Evolutionary conservation across 2,888 invertebrate species (phyloP), one percentile per base, ranked within the genome.

Genomic region (Halictus quadricinctus): DNA sequence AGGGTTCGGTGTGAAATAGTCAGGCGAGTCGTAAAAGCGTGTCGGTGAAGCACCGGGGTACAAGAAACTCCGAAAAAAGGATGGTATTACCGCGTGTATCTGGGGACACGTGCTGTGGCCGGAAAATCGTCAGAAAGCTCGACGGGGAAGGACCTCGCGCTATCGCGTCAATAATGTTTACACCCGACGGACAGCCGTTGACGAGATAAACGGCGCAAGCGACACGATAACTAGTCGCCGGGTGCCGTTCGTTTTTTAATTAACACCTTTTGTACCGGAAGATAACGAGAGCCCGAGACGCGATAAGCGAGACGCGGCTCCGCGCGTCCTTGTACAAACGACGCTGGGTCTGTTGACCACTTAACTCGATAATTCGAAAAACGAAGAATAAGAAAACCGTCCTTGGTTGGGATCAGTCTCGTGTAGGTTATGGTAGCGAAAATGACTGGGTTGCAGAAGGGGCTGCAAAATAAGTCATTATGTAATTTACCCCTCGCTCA

Each of bases 81-180:
- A 74, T 75, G 48, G 77, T 69, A 84, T 72, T 75, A 72, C 46
- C 80, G 72, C 76, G 83, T 76, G 75, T 78, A 74, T 85, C 84
- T 60, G 29, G 6, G 25, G 83, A 80, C 80, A 79, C 87, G 87
- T 78, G 85, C 82, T 87, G 41, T n/a, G 12, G 69, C 21, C 81
- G 83, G 88, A 81, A 87, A 88, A 88, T 79, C 82, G 86, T 85
- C 83, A 81, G 76, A 88, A 88, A 84, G 76, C 86, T 88, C 85
- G 72, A 73, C 58, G 83, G 80, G 80, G 80, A 72, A 54, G 69
- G 41, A 69, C 79, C 50, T 15, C 6, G 15, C 72, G 88, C 86
- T 90, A 90, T 90, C 90, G 90, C 81, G 86, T 90, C 90, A 90
- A 90, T 90, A 89, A 90, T 90, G 90, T 90, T 90, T 84, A 90